These are phyloP conservation scores for Drosophila sproati DNA, from an alignment of 1,140 invertebrate genomes.

Conservation along the genomic window DNA sequence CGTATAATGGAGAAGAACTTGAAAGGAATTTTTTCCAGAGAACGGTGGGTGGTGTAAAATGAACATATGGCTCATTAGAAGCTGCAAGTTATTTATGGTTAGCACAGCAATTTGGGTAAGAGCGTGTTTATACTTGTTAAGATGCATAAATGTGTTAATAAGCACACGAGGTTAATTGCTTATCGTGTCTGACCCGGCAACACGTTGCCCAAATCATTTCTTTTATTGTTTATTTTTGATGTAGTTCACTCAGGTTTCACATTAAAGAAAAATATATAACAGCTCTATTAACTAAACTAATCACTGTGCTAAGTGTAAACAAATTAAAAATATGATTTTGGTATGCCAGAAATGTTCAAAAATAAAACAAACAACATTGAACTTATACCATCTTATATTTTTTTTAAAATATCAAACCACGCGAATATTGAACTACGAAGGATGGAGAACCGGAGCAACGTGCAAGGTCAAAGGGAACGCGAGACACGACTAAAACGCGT, in stretches of 20 bases:
- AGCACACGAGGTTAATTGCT: constrained; percentile 49
- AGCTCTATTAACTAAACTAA: constrained; percentile 66
- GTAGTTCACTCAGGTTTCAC: constrained; percentile 74
- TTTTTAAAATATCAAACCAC: not conserved
- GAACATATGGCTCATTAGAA: constrained; percentile 60
- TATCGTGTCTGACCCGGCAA: constrained; percentile 16
- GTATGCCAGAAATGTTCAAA: constrained; percentile 48
- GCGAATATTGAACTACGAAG: constrained; percentile 1
- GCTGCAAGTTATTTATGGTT: constrained; percentile 48
- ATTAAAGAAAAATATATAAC: constrained; percentile 49
- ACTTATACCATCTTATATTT: constrained; percentile 1
- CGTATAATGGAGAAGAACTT: constrained; percentile 35
- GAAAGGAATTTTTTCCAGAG: constrained; percentile 49
- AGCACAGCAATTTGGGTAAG: constrained; percentile 5
- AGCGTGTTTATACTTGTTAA: constrained; percentile 33
- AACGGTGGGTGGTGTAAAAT: constrained; percentile 36
- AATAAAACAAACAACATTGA: constrained; percentile 13
- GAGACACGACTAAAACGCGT: constrained; percentile 10
- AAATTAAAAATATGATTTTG: constrained; percentile 49
- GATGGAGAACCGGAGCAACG: not conserved
- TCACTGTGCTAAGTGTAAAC: constrained; percentile 58
- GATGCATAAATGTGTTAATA: constrained; percentile 46
- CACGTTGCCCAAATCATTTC: not conserved
- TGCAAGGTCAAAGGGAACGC: constrained; percentile 2
- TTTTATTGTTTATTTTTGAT: constrained; percentile 75